Percentiles rank a stretch among this genome's conserved stretches.
phyloP scores from a whole-genome alignment of 2,888 invertebrate genomes.

The Lymantria dispar region DNA sequence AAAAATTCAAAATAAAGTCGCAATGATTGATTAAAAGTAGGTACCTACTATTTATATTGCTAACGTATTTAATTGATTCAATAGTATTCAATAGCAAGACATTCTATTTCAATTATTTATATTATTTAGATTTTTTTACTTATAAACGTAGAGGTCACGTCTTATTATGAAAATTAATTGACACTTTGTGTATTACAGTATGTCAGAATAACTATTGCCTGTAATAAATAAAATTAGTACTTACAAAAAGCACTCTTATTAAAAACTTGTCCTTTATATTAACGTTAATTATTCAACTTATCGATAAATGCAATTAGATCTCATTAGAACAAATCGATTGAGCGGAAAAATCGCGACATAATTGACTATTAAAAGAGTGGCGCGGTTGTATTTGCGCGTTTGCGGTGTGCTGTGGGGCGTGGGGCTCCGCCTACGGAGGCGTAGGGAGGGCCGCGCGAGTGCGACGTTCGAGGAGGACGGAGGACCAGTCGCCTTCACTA shows the following conservation, averaged over 20 bases:
- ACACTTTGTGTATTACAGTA: conserved; percentile 23
- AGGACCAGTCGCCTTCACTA: conserved; percentile 71
- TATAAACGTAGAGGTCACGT: background rate
- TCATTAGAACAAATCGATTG: conserved; percentile 69
- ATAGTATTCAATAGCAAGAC: too few relatives aligned
- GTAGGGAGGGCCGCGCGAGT: conserved; percentile 69
- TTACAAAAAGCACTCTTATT: conserved; percentile 20
- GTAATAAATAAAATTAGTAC: conserved; percentile 24
- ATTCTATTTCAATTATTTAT: too few relatives aligned
- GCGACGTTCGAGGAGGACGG: conserved; percentile 60
- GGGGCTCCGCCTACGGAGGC: conserved; percentile 62
- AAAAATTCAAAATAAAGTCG: too few relatives aligned
- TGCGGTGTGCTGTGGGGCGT: conserved; percentile 45
- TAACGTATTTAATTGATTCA: too few relatives aligned
- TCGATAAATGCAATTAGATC: conserved; percentile 72
- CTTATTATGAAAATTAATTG: conserved; percentile 24
- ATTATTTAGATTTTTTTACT: too few relatives aligned
- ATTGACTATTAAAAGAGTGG: conserved; percentile 58
- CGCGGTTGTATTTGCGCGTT: conserved; percentile 33
- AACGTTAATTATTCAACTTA: conserved; percentile 34
- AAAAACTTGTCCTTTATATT: conserved; percentile 32
- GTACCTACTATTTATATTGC: too few relatives aligned
- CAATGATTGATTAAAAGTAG: too few relatives aligned
- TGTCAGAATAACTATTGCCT: conserved; percentile 16
- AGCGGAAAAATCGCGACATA: conserved; percentile 51